phyloP scores from a whole-genome alignment of 2,888 invertebrate genomes.

The Cosmopolites sordidus region DNA sequence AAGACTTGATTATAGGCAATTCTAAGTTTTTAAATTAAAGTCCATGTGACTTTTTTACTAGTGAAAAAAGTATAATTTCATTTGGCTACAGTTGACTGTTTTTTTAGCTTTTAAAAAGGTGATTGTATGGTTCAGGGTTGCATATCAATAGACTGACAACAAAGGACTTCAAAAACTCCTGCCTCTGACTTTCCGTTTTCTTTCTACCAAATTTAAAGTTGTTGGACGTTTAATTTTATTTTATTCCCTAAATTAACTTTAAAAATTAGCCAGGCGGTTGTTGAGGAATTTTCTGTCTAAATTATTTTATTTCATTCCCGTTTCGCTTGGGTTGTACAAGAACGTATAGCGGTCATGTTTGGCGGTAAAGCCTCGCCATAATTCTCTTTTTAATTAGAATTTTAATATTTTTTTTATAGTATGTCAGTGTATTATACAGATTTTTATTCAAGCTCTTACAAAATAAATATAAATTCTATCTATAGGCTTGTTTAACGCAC shows the following conservation, averaged over 20 bases:
- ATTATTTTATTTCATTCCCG: neutral
- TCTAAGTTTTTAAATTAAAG: too few relatives aligned
- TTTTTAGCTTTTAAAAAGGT: neutral
- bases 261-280: neutral
- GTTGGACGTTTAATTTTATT: neutral
- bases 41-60: too few relatives aligned
- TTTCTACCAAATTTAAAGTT: conserved; percentile 1
- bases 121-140: neutral
- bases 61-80: too few relatives aligned
- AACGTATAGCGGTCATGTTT: neutral
- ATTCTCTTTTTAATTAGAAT: neutral
- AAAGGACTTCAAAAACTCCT: neutral
- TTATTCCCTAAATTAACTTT: conserved; percentile 1
- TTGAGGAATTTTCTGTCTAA: neutral
- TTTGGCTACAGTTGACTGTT: too few relatives aligned
- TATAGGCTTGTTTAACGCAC: too few relatives aligned
- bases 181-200: neutral
- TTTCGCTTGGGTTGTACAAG: neutral
- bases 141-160: conserved; percentile 1
- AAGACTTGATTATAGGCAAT: too few relatives aligned
- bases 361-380: neutral
- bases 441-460: too few relatives aligned
- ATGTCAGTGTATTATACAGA: neutral
- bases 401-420: neutral
- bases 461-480: too few relatives aligned